phyloP scores from a whole-genome alignment of 1,140 invertebrate genomes.

The Drosophila melanogaster region Release_6_plus_ISO1_MT NC_004354.4:20065501-20066000 shows the following conservation, averaged over 20 bases:
- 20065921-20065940: background rate
- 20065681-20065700: background rate
- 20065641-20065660: background rate
- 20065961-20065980: background rate
- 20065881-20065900: too few relatives aligned
- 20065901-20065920: too few relatives aligned
- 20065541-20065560: constrained; percentile 34
- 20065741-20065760: too few relatives aligned
- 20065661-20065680: background rate
- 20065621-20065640: background rate
- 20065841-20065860: too few relatives aligned
- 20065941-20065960: background rate
- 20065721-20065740: too few relatives aligned
- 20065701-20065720: too few relatives aligned
- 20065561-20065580: constrained; percentile 45
- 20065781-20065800: too few relatives aligned
- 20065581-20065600: constrained; percentile 41
- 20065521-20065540: background rate
- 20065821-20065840: too few relatives aligned
- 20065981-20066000: background rate
- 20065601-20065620: constrained; percentile 23
- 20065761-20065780: too few relatives aligned
- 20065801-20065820: too few relatives aligned
- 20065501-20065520: constrained; percentile 54
- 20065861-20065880: too few relatives aligned